Evolutionary conservation across 2,113 vertebrate genomes (phyloP).

Genomic region (Tonatia bakeri): DNA sequence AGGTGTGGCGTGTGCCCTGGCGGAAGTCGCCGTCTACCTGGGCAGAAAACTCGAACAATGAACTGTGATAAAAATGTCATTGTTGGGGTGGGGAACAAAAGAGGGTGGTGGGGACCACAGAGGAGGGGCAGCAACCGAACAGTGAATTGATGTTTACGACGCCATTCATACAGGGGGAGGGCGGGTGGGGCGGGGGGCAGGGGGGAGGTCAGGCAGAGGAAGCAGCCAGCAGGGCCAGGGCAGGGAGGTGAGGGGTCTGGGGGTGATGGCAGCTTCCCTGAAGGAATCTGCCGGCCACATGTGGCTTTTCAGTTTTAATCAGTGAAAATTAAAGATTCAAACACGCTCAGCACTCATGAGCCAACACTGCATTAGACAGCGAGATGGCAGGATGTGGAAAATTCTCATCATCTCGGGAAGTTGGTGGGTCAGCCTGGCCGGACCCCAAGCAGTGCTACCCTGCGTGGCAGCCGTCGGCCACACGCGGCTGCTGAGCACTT

Average conservation of each 20-base stretch:
- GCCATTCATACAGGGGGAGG: not conserved
- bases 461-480: accelerated
- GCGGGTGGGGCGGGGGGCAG: no score
- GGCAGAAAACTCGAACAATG: not conserved
- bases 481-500: not conserved
- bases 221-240: not conserved
- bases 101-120: not conserved
- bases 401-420: not conserved
- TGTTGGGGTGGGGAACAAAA: not conserved
- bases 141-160: not conserved
- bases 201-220: no score
- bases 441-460: accelerated
- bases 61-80: not conserved
- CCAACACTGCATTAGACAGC: accelerated
- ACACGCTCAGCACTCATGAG: not conserved
- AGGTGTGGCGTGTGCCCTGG: not conserved
- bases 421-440: accelerated
- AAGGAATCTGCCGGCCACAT: not conserved
- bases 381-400: accelerated
- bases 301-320: not conserved
- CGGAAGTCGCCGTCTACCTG: not conserved
- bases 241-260: not conserved
- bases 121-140: not conserved
- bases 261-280: not conserved
- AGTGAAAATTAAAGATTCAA: not conserved